Conservation (phyloP, 2,113 vertebrate genomes). For the Cygnus atratus region DNA sequence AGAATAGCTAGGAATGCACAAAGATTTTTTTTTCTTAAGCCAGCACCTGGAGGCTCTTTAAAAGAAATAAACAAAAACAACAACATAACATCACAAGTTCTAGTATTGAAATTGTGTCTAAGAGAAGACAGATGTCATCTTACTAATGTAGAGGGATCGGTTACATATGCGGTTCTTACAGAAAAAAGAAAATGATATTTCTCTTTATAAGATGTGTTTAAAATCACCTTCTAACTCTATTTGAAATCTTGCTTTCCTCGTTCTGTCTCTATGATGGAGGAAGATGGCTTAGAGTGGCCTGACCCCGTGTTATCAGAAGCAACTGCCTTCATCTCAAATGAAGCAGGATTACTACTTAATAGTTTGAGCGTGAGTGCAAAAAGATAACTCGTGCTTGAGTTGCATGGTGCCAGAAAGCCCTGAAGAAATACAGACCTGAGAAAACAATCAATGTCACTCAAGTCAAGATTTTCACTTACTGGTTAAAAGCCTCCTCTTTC, state of each 20-base stretch:
- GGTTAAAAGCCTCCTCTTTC: background rate
- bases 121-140: background rate
- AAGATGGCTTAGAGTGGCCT: background rate
- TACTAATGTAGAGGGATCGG: background rate
- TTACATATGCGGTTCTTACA: background rate
- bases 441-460: background rate
- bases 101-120: background rate
- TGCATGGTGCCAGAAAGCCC: background rate
- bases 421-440: background rate
- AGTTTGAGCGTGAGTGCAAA: background rate
- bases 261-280: background rate
- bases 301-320: background rate
- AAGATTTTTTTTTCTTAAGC: background rate
- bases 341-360: background rate
- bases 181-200: background rate
- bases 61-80: background rate
- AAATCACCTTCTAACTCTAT: background rate
- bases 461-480: background rate
- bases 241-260: background rate
- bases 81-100: background rate
- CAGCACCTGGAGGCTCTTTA: background rate
- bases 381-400: constrained; percentile 2
- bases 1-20: background rate
- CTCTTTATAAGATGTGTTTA: background rate
- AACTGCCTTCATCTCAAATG: background rate